Conservation (phyloP, 2,888 invertebrate species). For the Clunio marinus region DNA sequence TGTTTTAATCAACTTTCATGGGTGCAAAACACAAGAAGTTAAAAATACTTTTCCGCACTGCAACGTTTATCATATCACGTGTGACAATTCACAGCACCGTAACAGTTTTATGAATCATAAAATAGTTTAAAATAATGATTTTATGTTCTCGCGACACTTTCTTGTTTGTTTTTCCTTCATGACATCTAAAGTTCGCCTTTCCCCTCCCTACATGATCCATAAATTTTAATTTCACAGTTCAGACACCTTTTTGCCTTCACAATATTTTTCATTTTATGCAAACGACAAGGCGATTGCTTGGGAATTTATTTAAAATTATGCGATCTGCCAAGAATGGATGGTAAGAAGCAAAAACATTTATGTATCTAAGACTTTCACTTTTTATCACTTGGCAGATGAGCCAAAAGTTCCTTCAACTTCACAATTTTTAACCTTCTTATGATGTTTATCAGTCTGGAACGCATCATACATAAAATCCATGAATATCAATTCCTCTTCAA, state of each 20-base stretch:
- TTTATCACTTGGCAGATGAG: constrained; percentile 9
- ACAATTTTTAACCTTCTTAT: background rate
- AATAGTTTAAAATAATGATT: constrained; percentile 29
- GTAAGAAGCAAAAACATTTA: background rate
- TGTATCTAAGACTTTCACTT: background rate
- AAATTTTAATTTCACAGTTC: constrained; percentile 36
- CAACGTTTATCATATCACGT: constrained; percentile 11
- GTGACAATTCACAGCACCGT: constrained; percentile 23
- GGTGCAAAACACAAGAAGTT: background rate
- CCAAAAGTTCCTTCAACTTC: constrained; percentile 2
- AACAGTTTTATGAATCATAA: constrained; percentile 35
- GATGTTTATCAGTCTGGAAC: constrained; percentile 2
- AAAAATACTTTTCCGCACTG: background rate
- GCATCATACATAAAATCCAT: constrained; percentile 2
- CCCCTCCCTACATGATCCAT: background rate
- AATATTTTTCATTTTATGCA: background rate
- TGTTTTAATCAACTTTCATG: constrained; percentile 1
- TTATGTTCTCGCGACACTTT: background rate
- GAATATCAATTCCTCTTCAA: background rate
- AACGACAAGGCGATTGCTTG: no score
- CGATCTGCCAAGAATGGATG: background rate
- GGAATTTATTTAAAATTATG: no score
- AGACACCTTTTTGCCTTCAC: constrained; percentile 31
- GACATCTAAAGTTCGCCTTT: no score
- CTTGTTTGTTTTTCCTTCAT: background rate